Percentiles rank a stretch among this genome's conserved stretches.
These are phyloP conservation scores for Ispidina lecontei DNA, from an alignment of 2,797 vertebrate species.

Conservation along the genomic window DNA sequence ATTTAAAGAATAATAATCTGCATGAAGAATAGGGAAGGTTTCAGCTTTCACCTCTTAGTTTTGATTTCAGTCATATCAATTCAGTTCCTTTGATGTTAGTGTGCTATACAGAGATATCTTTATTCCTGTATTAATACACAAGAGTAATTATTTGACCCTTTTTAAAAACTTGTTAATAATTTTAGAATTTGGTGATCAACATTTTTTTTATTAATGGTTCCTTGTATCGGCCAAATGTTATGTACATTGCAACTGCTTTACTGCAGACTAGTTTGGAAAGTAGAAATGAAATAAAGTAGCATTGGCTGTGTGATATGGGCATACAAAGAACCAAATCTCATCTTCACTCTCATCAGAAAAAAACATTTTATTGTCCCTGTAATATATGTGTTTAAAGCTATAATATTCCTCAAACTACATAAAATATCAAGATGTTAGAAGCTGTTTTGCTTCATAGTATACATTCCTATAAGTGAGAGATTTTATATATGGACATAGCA, in stretches of 20 bases:
- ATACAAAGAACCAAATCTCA: not conserved
- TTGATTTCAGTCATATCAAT: not conserved
- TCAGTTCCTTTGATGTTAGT: not conserved
- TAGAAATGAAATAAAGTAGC: not conserved
- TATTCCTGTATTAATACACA: not conserved
- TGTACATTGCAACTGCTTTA: not conserved
- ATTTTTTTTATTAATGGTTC: not conserved
- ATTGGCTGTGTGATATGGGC: not conserved
- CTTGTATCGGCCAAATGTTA: not conserved
- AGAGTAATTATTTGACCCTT: not conserved
- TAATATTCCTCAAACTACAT: not conserved
- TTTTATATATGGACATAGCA: not conserved
- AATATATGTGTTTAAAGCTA: not conserved
- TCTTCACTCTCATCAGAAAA: not conserved
- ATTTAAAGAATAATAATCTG: not conserved
- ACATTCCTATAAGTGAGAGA: not conserved
- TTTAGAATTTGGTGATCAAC: not conserved
- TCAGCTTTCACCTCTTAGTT: not conserved
- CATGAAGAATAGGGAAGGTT: not conserved
- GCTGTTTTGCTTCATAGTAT: not conserved
- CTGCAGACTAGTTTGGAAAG: not conserved
- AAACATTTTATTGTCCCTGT: not conserved
- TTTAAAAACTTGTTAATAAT: not conserved
- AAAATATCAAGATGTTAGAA: not conserved
- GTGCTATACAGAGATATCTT: not conserved